Evolutionary conservation across 1,140 invertebrate species (phyloP).

Genomic region (Chionoecetes opilio): DNA sequence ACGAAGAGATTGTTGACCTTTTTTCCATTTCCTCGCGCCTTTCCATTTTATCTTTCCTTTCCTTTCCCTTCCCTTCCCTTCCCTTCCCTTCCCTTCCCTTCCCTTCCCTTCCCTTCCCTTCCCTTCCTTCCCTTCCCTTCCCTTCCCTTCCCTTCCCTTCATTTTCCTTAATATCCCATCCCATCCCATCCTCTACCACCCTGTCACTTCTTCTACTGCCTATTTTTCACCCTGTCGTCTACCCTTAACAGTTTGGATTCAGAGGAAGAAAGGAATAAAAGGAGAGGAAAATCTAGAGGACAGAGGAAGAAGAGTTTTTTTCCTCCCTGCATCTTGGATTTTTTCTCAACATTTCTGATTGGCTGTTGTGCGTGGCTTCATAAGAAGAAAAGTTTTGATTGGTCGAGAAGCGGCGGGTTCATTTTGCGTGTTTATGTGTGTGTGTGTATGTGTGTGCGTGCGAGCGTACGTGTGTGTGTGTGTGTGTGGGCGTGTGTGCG

Average conservation of each 20-base stretch:
- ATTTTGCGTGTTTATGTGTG: background rate
- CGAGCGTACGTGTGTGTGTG: conserved; percentile 38
- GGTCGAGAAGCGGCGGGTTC: background rate
- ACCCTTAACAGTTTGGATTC: too few relatives aligned
- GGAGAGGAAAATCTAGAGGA: too few relatives aligned
- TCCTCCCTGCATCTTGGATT: too few relatives aligned
- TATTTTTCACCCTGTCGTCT: background rate
- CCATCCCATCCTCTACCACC: background rate
- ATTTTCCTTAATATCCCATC: too few relatives aligned
- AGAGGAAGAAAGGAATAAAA: too few relatives aligned
- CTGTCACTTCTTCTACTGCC: background rate
- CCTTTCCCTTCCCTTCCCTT: background rate
- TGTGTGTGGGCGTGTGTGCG: background rate
- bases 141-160: background rate
- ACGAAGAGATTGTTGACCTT: too few relatives aligned
- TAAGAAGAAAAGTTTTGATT: background rate
- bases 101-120: background rate
- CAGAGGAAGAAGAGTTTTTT: too few relatives aligned
- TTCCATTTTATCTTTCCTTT: background rate
- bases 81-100: background rate
- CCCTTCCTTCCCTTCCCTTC: background rate
- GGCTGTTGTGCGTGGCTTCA: background rate
- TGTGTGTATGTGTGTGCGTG: background rate
- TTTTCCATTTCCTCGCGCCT: background rate
- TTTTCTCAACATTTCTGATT: background rate